Evolutionary conservation across 2,888 invertebrate genomes (phyloP).

Genomic region (Syrista parreyssii): DNA sequence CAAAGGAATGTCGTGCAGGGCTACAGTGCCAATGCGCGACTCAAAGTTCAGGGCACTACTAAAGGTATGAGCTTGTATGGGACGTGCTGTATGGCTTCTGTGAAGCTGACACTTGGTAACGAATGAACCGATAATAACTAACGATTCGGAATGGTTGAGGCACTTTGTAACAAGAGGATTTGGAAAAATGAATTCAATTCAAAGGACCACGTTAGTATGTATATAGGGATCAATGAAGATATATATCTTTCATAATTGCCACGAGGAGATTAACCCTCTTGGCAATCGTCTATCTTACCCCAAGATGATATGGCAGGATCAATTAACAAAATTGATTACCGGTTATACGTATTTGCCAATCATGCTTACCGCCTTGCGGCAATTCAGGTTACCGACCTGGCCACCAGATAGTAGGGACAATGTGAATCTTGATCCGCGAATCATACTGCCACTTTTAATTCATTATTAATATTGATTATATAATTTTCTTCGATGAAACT

Average conservation of each 20-base stretch:
- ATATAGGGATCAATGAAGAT: no score
- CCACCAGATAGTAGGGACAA: neutral
- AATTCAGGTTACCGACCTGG: constrained; percentile 18
- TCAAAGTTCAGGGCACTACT: neutral
- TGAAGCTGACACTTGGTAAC: no score
- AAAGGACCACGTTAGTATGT: no score
- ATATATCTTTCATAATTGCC: neutral
- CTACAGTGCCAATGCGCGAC: neutral
- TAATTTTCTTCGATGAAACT: no score
- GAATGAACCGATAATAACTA: no score
- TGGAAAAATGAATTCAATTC: no score
- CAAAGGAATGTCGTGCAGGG: constrained; percentile 19
- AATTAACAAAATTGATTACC: constrained; percentile 23
- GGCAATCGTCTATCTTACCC: constrained; percentile 5
- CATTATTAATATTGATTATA: no score
- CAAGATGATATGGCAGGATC: constrained; percentile 10
- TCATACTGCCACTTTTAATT: no score
- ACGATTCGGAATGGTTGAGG: no score
- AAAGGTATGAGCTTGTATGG: neutral
- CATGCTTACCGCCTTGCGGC: constrained; percentile 5
- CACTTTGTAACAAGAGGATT: no score
- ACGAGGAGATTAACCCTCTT: constrained; percentile 11
- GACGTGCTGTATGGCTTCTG: no score
- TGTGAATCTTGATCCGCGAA: neutral
- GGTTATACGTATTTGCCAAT: constrained; percentile 18